A percentile compares a stretch with the other conserved stretches of the same genome.
Conservation (phyloP, 1,140 invertebrate species). For the Yoshiicerus persimilis region DNA sequence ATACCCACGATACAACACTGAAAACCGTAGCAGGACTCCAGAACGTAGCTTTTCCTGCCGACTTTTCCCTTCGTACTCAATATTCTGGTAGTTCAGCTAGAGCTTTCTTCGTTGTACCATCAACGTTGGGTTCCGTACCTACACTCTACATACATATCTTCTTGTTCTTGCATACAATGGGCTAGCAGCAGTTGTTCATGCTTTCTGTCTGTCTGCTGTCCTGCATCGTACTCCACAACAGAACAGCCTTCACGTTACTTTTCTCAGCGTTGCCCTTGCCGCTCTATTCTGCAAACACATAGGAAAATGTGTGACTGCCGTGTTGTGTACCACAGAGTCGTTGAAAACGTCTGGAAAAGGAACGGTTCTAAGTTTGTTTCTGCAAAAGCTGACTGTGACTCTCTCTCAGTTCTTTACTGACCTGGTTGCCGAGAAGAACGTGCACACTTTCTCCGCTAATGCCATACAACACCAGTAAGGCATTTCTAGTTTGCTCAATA, state of each 20-base stretch:
- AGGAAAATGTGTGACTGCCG: background rate
- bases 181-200: background rate
- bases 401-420: slow-evolving; percentile 9
- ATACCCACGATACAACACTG: background rate
- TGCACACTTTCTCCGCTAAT: background rate
- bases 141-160: background rate
- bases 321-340: background rate
- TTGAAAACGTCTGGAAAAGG: background rate
- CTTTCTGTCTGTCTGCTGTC: background rate
- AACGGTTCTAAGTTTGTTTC: background rate
- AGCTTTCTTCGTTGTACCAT: background rate
- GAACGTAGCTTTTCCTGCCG: background rate
- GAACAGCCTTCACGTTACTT: background rate
- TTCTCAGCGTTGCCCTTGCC: background rate
- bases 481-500: background rate
- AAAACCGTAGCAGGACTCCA: background rate
- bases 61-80: background rate
- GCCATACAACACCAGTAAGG: background rate
- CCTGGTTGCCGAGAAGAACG: background rate
- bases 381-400: background rate
- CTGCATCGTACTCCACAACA: background rate
- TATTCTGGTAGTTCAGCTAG: background rate
- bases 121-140: background rate
- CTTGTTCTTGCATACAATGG: background rate
- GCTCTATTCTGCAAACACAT: background rate